phyloP scores from a whole-genome alignment of 2,113 vertebrate genomes.

The Genyomyrus donnyi region DNA sequence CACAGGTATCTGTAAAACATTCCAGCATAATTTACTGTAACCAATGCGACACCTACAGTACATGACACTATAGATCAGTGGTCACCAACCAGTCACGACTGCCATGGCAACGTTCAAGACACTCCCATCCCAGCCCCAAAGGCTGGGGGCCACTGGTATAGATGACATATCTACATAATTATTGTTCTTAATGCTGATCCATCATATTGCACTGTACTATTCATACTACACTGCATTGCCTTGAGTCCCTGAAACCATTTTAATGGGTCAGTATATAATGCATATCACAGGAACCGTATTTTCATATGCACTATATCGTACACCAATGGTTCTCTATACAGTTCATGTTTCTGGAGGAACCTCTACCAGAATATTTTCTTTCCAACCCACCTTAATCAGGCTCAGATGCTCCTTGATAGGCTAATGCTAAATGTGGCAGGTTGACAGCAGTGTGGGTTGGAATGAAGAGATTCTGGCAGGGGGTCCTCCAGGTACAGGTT shows the following conservation, averaged over 20 bases:
- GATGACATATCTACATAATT: neutral
- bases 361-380: neutral
- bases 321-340: neutral
- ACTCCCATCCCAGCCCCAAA: neutral
- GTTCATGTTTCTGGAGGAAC: neutral
- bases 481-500: neutral
- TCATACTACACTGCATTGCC: neutral
- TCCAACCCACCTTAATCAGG: neutral
- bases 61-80: neutral
- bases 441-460: neutral
- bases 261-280: neutral
- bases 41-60: neutral
- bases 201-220: neutral
- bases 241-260: neutral
- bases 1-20: constrained; percentile 51
- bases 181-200: neutral
- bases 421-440: neutral
- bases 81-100: neutral
- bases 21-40: neutral
- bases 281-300: neutral
- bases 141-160: neutral
- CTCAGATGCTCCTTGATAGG: neutral
- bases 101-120: neutral
- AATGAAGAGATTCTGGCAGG: neutral
- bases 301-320: neutral